Conservation (phyloP, 2,888 invertebrate species). For the Folsomia candida region DNA sequence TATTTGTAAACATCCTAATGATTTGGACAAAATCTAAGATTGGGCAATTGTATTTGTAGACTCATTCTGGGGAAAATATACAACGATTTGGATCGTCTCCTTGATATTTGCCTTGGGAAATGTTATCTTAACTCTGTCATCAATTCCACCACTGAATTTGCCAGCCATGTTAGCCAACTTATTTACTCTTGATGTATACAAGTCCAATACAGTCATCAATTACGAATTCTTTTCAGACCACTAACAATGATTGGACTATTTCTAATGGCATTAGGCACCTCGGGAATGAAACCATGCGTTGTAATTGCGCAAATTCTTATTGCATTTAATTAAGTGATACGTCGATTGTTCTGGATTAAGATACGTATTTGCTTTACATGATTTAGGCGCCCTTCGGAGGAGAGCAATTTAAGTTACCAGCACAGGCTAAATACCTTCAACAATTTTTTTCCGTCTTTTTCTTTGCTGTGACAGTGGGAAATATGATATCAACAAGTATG, state of each 20-base stretch:
- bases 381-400: slow-evolving; percentile 87
- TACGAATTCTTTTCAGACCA: neutral
- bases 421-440: slow-evolving; percentile 73
- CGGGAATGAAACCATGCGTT: slow-evolving; percentile 94
- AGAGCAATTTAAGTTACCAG: slow-evolving; percentile 81
- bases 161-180: slow-evolving; percentile 33
- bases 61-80: slow-evolving; percentile 80
- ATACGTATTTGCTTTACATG: too few species aligned
- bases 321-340: neutral
- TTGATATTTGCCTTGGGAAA: slow-evolving; percentile 43
- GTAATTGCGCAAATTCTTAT: slow-evolving; percentile 47
- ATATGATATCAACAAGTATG: slow-evolving; percentile 60
- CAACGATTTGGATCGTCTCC: slow-evolving; percentile 44
- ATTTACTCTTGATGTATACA: neutral
- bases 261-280: slow-evolving; percentile 81
- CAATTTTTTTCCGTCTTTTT: slow-evolving; percentile 93
- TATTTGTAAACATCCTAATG: too few species aligned
- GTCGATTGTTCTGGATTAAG: too few species aligned
- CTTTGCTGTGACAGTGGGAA: slow-evolving; percentile 77
- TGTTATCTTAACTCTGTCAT: slow-evolving; percentile 32
- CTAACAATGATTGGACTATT: slow-evolving; percentile 55
- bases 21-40: too few species aligned
- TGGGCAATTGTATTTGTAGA: too few species aligned
- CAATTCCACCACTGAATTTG: slow-evolving; percentile 40
- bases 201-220: neutral